These are phyloP conservation scores for Lepidonotus clava DNA, from an alignment of 2,888 invertebrate genomes.

Conservation along the genomic window DNA sequence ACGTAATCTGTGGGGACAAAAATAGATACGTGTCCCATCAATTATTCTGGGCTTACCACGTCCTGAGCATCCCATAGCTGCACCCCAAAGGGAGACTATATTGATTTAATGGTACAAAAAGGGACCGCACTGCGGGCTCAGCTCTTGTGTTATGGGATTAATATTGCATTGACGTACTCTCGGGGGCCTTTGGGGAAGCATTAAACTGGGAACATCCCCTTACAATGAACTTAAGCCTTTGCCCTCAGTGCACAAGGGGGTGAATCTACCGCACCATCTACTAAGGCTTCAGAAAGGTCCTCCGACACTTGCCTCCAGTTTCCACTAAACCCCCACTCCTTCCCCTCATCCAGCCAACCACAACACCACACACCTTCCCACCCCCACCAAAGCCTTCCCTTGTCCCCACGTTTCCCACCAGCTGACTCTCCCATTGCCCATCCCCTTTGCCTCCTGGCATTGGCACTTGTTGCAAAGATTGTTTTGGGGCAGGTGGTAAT, in stretches of 20 bases:
- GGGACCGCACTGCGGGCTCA: not conserved
- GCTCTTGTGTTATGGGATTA: conserved; percentile 23
- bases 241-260: not conserved
- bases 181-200: not conserved
- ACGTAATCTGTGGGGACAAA: too few relatives aligned
- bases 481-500: not conserved
- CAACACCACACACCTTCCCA: not conserved
- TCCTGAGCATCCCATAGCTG: too few relatives aligned
- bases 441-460: not conserved
- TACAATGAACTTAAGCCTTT: too few relatives aligned
- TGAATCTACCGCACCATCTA: too few relatives aligned
- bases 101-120: not conserved
- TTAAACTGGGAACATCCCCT: not conserved
- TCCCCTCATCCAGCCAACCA: not conserved
- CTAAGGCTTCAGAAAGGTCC: too few relatives aligned
- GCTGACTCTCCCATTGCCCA: not conserved
- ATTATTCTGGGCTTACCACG: too few relatives aligned
- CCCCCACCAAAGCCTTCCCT: not conserved
- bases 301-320: too few relatives aligned
- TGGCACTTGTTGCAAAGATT: not conserved
- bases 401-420: not conserved
- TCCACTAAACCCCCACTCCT: not conserved
- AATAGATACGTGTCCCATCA: too few relatives aligned
- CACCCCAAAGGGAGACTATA: too few relatives aligned
- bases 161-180: conserved; percentile 1